Conservation (phyloP, 2,113 vertebrate species). For the Lontra canadensis region DNA sequence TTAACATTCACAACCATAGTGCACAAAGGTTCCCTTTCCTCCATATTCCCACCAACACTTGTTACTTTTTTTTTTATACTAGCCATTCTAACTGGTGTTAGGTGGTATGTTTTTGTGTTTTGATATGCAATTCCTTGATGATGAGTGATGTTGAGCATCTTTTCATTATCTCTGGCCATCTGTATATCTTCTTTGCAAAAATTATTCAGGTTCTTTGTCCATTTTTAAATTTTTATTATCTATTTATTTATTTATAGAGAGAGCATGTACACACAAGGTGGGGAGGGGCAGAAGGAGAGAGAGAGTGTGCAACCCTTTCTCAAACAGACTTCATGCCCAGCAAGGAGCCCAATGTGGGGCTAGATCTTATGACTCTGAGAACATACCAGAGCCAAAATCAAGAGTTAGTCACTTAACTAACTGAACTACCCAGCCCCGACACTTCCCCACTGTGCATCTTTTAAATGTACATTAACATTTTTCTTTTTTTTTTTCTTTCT, state of each 20-base stretch:
- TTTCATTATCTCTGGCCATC: neutral
- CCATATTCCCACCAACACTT: neutral
- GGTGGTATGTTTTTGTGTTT: neutral
- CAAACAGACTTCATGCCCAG: too few species aligned
- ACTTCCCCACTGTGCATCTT: too few species aligned
- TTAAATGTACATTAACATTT: neutral
- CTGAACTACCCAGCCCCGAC: too few species aligned
- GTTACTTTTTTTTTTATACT: neutral
- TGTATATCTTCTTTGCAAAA: neutral
- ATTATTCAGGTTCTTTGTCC: neutral
- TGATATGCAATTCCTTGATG: neutral
- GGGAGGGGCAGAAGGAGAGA: too few species aligned
- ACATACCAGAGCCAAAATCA: too few species aligned
- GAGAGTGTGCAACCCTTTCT: too few species aligned
- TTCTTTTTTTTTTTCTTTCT: neutral
- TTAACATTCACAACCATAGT: neutral
- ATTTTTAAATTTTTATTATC: neutral
- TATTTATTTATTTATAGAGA: neutral
- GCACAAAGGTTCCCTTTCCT: neutral
- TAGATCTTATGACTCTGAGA: too few species aligned
- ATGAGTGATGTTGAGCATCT: neutral
- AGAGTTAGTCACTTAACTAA: too few species aligned
- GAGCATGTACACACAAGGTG: too few species aligned
- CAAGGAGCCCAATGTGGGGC: too few species aligned
- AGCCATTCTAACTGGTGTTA: neutral